These are phyloP conservation scores for Rhadinocentrus ornatus DNA, from an alignment of 2,797 vertebrate genomes.

Conservation along the genomic window DNA sequence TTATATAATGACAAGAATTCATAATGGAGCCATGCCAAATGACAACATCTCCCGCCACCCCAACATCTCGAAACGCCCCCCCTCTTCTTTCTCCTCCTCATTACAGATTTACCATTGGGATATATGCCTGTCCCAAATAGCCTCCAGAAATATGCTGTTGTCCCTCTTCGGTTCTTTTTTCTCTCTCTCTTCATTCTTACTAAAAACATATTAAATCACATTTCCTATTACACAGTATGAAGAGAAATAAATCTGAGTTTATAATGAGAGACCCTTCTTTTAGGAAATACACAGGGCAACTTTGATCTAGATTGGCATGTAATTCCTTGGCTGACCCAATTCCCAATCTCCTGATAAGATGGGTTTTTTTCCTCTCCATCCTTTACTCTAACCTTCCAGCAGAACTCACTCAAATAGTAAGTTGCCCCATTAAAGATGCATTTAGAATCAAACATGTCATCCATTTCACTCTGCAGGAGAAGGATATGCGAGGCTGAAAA, in stretches of 20 bases:
- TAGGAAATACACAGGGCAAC: slow-evolving; percentile 75
- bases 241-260: slow-evolving; percentile 68
- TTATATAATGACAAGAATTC: slow-evolving; percentile 78
- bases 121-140: slow-evolving; percentile 69
- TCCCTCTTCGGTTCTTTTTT: slow-evolving; percentile 22
- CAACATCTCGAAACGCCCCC: slow-evolving; percentile 38
- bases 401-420: slow-evolving; percentile 70
- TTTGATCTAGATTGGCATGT: slow-evolving; percentile 81
- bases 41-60: slow-evolving; percentile 43
- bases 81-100: slow-evolving; percentile 42
- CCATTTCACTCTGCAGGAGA: slow-evolving; percentile 63
- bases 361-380: slow-evolving; percentile 40
- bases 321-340: slow-evolving; percentile 81
- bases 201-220: slow-evolving; percentile 77
- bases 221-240: slow-evolving; percentile 60
- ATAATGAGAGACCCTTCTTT: slow-evolving; percentile 72
- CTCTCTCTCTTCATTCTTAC: slow-evolving; percentile 46
- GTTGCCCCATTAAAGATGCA: slow-evolving; percentile 76
- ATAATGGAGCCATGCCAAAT: slow-evolving; percentile 70
- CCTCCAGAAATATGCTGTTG: slow-evolving; percentile 53
- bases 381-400: slow-evolving; percentile 58
- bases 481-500: slow-evolving; percentile 43
- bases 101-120: slow-evolving; percentile 67
- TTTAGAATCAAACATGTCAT: slow-evolving; percentile 76
- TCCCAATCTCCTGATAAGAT: slow-evolving; percentile 79